phyloP scores from a whole-genome alignment of 2,797 vertebrate species.

The Cyprinodon diabolis region DNA sequence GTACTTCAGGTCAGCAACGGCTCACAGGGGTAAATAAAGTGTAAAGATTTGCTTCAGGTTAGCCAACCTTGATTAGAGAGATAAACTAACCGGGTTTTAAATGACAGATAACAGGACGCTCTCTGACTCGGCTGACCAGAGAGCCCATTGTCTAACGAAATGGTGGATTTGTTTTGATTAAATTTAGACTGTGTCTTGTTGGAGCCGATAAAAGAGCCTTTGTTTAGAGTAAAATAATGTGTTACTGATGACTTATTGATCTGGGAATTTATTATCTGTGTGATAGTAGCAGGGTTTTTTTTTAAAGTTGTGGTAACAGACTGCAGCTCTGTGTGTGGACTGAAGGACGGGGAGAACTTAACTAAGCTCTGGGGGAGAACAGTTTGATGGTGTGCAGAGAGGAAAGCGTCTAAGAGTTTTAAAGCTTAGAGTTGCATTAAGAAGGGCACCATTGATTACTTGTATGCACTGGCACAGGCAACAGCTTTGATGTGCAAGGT shows the following conservation, averaged over 20 bases:
- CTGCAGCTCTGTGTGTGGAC: neutral
- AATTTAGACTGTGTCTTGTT: neutral
- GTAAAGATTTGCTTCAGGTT: conserved; percentile 11
- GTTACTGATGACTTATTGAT: conserved; percentile 3
- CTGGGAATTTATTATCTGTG: neutral
- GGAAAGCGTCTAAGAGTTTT: neutral
- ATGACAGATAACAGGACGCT: neutral
- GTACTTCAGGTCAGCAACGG: conserved; percentile 67
- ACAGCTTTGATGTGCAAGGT: neutral
- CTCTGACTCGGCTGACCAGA: neutral
- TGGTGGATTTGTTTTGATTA: conserved; percentile 1
- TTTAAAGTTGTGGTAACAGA: neutral
- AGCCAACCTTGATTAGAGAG: neutral
- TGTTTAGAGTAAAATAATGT: neutral
- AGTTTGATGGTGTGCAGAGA: neutral
- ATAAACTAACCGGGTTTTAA: neutral
- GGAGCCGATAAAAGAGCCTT: neutral
- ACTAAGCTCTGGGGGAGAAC: neutral
- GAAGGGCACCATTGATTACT: neutral
- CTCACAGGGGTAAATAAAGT: conserved; percentile 53
- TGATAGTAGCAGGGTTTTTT: neutral
- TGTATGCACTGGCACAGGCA: neutral
- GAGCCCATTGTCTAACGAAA: neutral
- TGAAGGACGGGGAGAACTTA: neutral
- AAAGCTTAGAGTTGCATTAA: neutral